A percentile compares a stretch with the other conserved stretches of the same genome.
Conservation (phyloP, 1,140 invertebrate genomes). For the Zaprionus capensis region DNA sequence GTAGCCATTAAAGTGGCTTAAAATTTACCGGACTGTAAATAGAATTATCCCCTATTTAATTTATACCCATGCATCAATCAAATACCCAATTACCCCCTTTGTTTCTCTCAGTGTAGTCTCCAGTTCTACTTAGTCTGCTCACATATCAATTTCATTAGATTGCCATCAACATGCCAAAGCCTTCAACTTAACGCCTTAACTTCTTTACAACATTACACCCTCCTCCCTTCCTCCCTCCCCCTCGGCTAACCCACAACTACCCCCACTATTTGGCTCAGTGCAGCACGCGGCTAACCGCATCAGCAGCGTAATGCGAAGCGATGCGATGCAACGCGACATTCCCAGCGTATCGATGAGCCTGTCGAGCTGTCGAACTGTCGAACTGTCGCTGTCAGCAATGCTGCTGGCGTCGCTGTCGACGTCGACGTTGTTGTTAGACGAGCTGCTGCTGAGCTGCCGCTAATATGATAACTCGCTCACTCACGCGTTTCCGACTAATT, state of each 20-base stretch:
- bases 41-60: background rate
- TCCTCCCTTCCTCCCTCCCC: background rate
- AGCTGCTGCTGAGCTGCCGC: conserved; percentile 17
- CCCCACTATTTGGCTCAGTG: conserved; percentile 22
- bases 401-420: conserved; percentile 8
- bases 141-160: conserved; percentile 3
- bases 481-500: conserved; percentile 64
- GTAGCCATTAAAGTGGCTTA: no score
- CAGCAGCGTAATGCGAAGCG: background rate
- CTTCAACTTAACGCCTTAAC: background rate
- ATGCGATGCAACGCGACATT: background rate
- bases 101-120: background rate
- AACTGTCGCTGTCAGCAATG: conserved; percentile 13
- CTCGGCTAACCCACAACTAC: background rate
- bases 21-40: background rate
- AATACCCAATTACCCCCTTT: background rate
- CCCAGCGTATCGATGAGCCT: conserved; percentile 49
- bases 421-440: background rate
- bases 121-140: background rate
- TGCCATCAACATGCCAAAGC: background rate
- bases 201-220: background rate
- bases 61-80: background rate
- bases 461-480: conserved; percentile 57
- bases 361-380: conserved; percentile 2
- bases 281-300: conserved; percentile 54